Conservation (phyloP, 2,888 invertebrate species). For the Drosophila tanythrix region DNA sequence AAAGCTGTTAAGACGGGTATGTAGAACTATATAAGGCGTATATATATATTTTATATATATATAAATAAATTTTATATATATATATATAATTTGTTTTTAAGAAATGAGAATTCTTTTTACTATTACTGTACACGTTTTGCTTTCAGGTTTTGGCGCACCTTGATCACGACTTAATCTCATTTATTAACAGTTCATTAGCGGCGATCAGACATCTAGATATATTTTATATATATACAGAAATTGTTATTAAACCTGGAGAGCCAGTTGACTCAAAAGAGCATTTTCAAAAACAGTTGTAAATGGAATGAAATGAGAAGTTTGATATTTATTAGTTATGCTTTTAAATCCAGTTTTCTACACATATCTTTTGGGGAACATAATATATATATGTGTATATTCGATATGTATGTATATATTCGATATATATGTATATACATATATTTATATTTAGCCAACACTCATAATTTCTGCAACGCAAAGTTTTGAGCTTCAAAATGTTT, state of each 20-base stretch:
- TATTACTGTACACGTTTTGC: slow-evolving; percentile 19
- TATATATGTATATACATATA: neutral
- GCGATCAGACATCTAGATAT: slow-evolving; percentile 39
- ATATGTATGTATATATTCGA: neutral
- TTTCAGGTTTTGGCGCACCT: slow-evolving; percentile 56
- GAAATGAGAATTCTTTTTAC: slow-evolving; percentile 7
- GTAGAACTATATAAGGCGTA: neutral
- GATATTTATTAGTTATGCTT: neutral
- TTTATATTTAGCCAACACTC: slow-evolving; percentile 18
- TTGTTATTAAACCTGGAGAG: slow-evolving; percentile 15
- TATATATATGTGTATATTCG: neutral
- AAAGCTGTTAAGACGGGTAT: slow-evolving; percentile 7
- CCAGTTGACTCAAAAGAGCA: slow-evolving; percentile 25
- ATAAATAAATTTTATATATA: neutral
- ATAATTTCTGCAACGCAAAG: slow-evolving; percentile 77
- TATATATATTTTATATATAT: neutral
- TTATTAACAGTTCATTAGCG: slow-evolving; percentile 77
- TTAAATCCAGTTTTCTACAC: neutral
- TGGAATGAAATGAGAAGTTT: neutral
- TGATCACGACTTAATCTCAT: slow-evolving; percentile 73
- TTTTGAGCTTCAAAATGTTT: slow-evolving; percentile 45
- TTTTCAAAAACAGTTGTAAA: slow-evolving; percentile 4
- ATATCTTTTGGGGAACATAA: neutral
- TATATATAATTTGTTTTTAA: neutral
- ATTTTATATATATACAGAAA: slow-evolving; percentile 18